phyloP scores from a whole-genome alignment of 2,797 vertebrate genomes.

The Fundulus diaphanus region DNA sequence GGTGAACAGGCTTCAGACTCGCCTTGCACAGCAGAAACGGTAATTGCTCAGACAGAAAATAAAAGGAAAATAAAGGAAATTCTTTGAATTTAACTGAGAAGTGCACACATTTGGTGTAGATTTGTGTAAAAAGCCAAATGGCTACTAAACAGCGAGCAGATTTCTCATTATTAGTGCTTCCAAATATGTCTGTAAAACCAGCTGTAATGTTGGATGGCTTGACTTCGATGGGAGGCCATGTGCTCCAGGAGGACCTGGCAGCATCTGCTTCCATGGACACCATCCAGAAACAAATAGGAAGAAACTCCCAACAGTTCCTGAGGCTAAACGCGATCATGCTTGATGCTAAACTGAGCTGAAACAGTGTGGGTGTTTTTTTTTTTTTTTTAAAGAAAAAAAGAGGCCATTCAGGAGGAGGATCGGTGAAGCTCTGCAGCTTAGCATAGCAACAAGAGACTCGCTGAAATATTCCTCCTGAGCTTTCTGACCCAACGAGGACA shows the following conservation, averaged over 20 bases:
- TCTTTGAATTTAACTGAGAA: constrained; percentile 37
- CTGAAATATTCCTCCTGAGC: constrained; percentile 9
- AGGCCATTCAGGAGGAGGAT: constrained; percentile 19
- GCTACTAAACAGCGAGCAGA: constrained; percentile 43
- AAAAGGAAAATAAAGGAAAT: constrained; percentile 22
- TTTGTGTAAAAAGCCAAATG: constrained; percentile 42
- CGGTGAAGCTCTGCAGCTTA: constrained; percentile 5
- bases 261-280: constrained; percentile 68
- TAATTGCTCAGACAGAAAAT: constrained; percentile 54
- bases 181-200: constrained; percentile 36
- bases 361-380: constrained; percentile 16
- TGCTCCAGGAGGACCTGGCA: constrained; percentile 52
- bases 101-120: constrained; percentile 5
- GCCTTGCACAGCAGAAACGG: constrained; percentile 35
- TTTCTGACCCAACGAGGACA: not conserved
- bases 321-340: constrained; percentile 22
- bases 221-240: constrained; percentile 40
- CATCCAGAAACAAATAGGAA: constrained; percentile 62
- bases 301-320: constrained; percentile 53
- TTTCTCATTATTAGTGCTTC: constrained; percentile 36
- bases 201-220: constrained; percentile 33
- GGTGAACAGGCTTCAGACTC: constrained; percentile 39
- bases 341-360: constrained; percentile 45
- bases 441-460: not conserved
- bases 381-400: constrained; percentile 3